Conservation (phyloP, 2,888 invertebrate genomes). For the Timandra comae region DNA sequence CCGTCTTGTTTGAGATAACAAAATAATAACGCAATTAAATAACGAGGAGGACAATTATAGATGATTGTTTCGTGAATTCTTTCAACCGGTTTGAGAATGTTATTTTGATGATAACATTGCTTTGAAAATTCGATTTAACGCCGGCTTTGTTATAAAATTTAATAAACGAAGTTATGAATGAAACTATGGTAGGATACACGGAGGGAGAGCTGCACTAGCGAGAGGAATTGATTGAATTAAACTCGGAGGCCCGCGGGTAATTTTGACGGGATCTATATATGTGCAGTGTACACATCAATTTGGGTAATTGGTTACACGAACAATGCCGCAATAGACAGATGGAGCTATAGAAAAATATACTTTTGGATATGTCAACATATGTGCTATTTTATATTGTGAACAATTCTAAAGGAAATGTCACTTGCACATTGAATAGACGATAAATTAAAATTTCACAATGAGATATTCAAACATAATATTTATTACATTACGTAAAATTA, state of each 20-base stretch:
- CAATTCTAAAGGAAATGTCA: no score
- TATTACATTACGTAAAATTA: constrained; percentile 17
- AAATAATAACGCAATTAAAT: constrained; percentile 22
- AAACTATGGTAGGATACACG: constrained; percentile 19
- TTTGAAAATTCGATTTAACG: constrained; percentile 7
- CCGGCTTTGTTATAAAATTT: constrained; percentile 6
- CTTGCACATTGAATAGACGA: no score
- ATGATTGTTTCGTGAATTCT: constrained; percentile 17
- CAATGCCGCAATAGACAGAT: no score
- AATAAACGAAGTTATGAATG: constrained; percentile 19
- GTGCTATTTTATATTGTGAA: no score
- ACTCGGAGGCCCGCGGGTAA: constrained; percentile 48
- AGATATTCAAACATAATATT: constrained; percentile 13
- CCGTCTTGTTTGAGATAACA: constrained; percentile 22
- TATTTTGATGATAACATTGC: constrained; percentile 17
- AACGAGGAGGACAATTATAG: constrained; percentile 21
- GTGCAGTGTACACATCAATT: constrained; percentile 68
- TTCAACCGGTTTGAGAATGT: constrained; percentile 17
- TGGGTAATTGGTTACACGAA: constrained; percentile 51
- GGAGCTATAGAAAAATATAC: no score
- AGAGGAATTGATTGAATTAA: constrained; percentile 62
- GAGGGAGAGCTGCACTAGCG: constrained; percentile 22
- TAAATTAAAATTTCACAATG: not conserved
- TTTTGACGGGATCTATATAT: constrained; percentile 57
- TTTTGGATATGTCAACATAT: no score